Base-by-base conservation (phyloP, 2,888 invertebrate species). In the Agrotis puta region DNA sequence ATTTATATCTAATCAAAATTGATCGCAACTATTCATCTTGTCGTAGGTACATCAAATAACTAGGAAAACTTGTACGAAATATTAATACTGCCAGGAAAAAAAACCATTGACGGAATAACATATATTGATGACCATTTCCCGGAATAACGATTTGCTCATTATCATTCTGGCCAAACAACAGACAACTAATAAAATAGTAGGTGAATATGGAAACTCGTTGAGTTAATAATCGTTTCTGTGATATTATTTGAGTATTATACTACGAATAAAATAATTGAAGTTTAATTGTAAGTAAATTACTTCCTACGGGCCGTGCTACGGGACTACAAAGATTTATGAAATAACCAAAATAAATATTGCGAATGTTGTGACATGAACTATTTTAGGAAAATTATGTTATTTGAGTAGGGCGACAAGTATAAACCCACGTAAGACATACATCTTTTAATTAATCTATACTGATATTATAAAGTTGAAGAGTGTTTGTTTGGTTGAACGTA, bases 141-240 rank as follows among this genome's bases (percentile, higher is more conserved):
- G 71, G 79, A 77, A 79, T 77, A 77, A 65, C 54, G 51, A 77
- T 71, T 63, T 63, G 64, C 64, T 79, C 79, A 81, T 81, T 81
- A 81, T 59, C 65, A 79, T 77, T 81, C 82, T 63, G 39, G 65
- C 56, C 71, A 79, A 81, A 79, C 82, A 81, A 71, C 79, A 68
- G 67, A 56, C 62, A 39, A 59, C 64, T 51, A 77, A 68, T 71
- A 70, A 65, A 75, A 62, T 79, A 70, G 27, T 79, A 56, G 58
- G 64, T 77, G 67, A 71, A 63, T 81, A 77, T 33, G 54, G 62
- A 65, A 48, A 53, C 54, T 58, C 24, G 27, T 53, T 13, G 24
- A 53, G 16, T 24, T 77, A 13, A 63, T 63, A 53, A 27, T 22
- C 14, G 22, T 58, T 51, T 77, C 18, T 63, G 22, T 58, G 43